phyloP scores from a whole-genome alignment of 2,113 vertebrate species.

The human region GRCh38 chr13:103338501-103339000 shows the following conservation, averaged over 20 bases:
- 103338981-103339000: too few species aligned
- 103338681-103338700: background rate
- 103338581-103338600: background rate
- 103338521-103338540: accelerated
- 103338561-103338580: background rate
- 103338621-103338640: background rate
- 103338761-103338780: background rate
- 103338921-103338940: background rate
- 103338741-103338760: background rate
- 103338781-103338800: background rate
- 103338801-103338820: background rate
- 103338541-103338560: background rate
- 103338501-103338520: background rate
- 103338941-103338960: background rate
- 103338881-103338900: background rate
- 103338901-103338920: background rate
- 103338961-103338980: too few species aligned
- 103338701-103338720: background rate
- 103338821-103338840: background rate
- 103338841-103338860: background rate
- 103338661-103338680: background rate
- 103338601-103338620: accelerated
- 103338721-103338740: background rate
- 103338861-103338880: background rate
- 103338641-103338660: background rate